phyloP scores from a whole-genome alignment of 2,113 vertebrate genomes.

The Sinocyclocheilus maitianheensis region DNA sequence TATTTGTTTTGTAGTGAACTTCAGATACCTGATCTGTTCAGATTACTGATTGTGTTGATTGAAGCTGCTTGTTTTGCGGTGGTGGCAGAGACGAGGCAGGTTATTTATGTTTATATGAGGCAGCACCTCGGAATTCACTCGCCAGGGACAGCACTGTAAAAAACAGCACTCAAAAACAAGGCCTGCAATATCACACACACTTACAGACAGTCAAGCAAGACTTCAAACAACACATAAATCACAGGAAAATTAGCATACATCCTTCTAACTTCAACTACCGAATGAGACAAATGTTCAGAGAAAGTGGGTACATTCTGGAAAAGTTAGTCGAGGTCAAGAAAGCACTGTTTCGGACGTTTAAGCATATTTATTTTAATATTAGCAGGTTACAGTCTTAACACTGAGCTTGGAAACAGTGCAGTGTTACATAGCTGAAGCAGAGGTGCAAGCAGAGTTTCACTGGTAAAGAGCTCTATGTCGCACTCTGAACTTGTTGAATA shows the following conservation, averaged over 20 bases:
- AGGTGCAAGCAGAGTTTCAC: too few species aligned
- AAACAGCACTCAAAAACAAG: slow-evolving; percentile 39
- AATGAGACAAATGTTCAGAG: slow-evolving; percentile 15
- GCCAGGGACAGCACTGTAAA: slow-evolving; percentile 43
- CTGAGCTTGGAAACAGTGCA: too few species aligned
- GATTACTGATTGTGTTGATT: slow-evolving; percentile 44
- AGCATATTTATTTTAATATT: not conserved
- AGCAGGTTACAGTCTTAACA: too few species aligned
- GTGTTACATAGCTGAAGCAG: too few species aligned
- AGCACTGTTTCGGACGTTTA: not conserved
- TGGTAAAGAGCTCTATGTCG: too few species aligned
- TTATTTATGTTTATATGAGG: slow-evolving; percentile 41
- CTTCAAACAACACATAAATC: slow-evolving; percentile 32
- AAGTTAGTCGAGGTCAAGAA: not conserved
- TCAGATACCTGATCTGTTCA: slow-evolving; percentile 26
- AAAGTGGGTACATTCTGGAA: slow-evolving; percentile 12
- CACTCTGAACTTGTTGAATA: too few species aligned
- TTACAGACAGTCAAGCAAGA: slow-evolving; percentile 10
- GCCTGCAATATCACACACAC: slow-evolving; percentile 13
- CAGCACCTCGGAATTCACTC: slow-evolving; percentile 24
- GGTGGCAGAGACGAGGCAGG: slow-evolving; percentile 17
- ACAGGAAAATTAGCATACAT: slow-evolving; percentile 5
- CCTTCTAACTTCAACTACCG: slow-evolving; percentile 12
- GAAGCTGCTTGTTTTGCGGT: slow-evolving; percentile 20
- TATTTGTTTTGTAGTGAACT: slow-evolving; percentile 22